Percentiles rank a stretch among this genome's conserved stretches.
Conservation (phyloP, 2,888 invertebrate species). For the Leptopterna dolabrata region DNA sequence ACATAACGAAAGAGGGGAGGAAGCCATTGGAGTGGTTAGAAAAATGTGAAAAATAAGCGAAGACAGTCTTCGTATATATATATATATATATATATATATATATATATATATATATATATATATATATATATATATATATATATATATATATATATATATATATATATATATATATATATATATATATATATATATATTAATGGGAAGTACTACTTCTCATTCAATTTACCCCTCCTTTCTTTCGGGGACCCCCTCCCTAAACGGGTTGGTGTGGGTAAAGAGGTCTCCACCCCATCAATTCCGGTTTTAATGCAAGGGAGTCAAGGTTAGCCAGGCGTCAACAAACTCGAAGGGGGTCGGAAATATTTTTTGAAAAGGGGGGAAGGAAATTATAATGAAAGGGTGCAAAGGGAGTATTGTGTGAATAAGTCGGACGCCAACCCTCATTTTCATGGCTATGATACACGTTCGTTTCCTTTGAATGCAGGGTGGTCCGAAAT, state of each 20-base stretch:
- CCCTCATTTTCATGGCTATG: neutral
- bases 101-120: no score
- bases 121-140: no score
- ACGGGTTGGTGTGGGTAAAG: neutral
- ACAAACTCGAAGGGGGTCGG: slow-evolving; percentile 16
- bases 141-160: no score
- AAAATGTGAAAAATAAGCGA: neutral
- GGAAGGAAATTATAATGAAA: slow-evolving; percentile 10
- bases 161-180: no score
- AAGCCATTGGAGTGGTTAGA: neutral
- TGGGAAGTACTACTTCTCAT: slow-evolving; percentile 11
- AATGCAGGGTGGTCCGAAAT: no score
- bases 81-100: no score
- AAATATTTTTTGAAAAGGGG: slow-evolving; percentile 17
- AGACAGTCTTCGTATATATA: neutral
- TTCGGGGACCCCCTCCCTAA: neutral
- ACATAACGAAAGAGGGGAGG: neutral
- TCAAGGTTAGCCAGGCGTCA: slow-evolving; percentile 38
- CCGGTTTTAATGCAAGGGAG: slow-evolving; percentile 34
- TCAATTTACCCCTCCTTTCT: slow-evolving; percentile 10
- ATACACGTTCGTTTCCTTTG: neutral
- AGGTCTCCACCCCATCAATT: slow-evolving; percentile 22
- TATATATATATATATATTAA: no score
- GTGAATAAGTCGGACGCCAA: neutral
- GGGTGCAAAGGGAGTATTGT: slow-evolving; percentile 13